A percentile compares a stretch with the other conserved stretches of the same genome.
Conservation (phyloP, 1,140 invertebrate genomes). For the Mylabris phalerata region DNA sequence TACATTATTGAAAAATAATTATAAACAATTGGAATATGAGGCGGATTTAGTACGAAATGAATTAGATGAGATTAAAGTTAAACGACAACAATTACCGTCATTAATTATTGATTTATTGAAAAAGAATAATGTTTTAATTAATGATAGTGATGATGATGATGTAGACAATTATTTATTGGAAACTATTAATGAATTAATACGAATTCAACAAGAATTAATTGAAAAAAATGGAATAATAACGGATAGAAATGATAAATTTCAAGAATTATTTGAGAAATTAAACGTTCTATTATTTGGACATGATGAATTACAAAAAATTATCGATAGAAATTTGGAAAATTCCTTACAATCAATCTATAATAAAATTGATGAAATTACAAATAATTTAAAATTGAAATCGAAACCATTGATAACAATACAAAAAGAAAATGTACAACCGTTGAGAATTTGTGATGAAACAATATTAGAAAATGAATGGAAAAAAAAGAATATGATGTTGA, state of each 20-base stretch:
- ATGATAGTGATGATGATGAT: not conserved
- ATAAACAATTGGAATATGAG: not conserved
- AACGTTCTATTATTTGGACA: no score
- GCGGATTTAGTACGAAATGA: not conserved
- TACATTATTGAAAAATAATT: not conserved
- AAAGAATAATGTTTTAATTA: not conserved
- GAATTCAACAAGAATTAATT: not conserved
- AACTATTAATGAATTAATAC: not conserved
- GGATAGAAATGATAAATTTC: not conserved
- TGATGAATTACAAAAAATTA: constrained; percentile 22
- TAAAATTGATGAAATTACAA: constrained; percentile 1
- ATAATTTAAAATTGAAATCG: not conserved
- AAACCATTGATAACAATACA: not conserved
- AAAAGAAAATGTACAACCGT: not conserved
- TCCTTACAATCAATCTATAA: not conserved
- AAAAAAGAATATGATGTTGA: constrained; percentile 27
- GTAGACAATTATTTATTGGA: not conserved
- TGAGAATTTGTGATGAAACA: not conserved
- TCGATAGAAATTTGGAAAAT: constrained; percentile 24
- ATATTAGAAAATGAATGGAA: constrained; percentile 25
- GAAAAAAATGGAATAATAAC: constrained; percentile 1
- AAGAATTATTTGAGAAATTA: no score
- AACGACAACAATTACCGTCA: not conserved
- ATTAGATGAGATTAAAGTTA: not conserved
- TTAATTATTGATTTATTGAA: not conserved